These are phyloP conservation scores for Dolichallabes microphthalmus DNA, from an alignment of 2,113 vertebrate species.

Conservation along the genomic window DNA sequence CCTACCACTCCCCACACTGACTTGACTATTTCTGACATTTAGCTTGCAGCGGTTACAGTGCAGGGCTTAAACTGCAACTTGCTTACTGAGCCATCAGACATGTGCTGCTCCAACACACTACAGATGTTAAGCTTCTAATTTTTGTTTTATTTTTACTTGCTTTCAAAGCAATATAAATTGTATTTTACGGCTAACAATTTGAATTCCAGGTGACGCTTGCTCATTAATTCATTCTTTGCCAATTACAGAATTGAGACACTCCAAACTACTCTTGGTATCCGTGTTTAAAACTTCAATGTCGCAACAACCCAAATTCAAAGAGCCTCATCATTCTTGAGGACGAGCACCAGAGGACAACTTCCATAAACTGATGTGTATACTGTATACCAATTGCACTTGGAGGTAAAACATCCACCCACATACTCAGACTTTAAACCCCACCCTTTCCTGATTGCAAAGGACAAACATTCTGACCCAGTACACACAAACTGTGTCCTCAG, in stretches of 20 bases:
- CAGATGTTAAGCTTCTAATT: neutral
- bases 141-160: neutral
- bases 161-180: neutral
- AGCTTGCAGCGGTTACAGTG: too few relatives aligned
- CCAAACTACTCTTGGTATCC: neutral
- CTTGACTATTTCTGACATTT: neutral
- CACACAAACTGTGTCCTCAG: neutral
- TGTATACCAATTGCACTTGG: constrained; percentile 24
- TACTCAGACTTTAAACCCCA: constrained; percentile 22
- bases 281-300: neutral
- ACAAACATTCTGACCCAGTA: constrained; percentile 20
- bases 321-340: neutral
- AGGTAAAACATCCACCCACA: constrained; percentile 37
- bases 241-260: neutral
- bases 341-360: neutral
- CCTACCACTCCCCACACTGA: neutral
- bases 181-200: neutral
- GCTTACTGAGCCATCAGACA: too few relatives aligned
- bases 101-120: neutral
- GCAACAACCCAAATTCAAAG: neutral
- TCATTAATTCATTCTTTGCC: neutral
- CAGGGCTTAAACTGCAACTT: neutral
- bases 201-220: neutral
- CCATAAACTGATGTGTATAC: constrained; percentile 8
- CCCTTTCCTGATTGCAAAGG: neutral